Conservation (phyloP, 2,888 invertebrate genomes). For the Hydropsyche betteni region DNA sequence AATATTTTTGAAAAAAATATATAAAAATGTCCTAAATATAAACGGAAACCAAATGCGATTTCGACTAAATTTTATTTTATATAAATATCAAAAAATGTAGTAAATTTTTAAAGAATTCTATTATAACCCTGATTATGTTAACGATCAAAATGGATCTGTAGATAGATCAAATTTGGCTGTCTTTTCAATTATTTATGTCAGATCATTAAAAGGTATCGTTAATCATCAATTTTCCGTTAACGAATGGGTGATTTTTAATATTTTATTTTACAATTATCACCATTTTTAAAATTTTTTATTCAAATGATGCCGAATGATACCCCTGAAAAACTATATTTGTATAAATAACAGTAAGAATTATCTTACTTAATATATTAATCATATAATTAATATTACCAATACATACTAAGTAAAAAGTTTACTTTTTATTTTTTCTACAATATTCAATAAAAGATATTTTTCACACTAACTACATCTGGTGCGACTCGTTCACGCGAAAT, state of each 20-base stretch:
- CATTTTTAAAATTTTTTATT: neutral
- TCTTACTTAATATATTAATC: conserved; percentile 23
- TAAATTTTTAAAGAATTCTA: neutral
- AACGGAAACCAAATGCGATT: conserved; percentile 3
- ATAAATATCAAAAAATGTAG: conserved; percentile 1
- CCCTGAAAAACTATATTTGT: conserved; percentile 22
- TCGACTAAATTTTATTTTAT: neutral
- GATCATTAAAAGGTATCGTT: conserved; percentile 11
- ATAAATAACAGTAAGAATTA: conserved; percentile 18
- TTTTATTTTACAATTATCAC: conserved; percentile 9
- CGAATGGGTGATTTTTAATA: conserved; percentile 16
- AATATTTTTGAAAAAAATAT: too few relatives aligned
- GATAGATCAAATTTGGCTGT: conserved; percentile 20
- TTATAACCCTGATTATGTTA: conserved; percentile 8
- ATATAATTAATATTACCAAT: conserved; percentile 5
- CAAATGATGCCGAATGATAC: conserved; percentile 14
- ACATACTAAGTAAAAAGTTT: conserved; percentile 28
- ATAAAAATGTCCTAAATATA: too few relatives aligned
- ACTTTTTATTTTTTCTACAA: conserved; percentile 34
- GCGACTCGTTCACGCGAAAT: conserved; percentile 9
- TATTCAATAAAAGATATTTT: conserved; percentile 23
- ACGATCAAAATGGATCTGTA: conserved; percentile 4
- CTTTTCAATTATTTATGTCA: neutral
- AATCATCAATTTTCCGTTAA: neutral
- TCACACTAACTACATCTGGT: conserved; percentile 31